Conservation (phyloP, 2,797 vertebrate genomes). For the Anguilla marmorata region DNA sequence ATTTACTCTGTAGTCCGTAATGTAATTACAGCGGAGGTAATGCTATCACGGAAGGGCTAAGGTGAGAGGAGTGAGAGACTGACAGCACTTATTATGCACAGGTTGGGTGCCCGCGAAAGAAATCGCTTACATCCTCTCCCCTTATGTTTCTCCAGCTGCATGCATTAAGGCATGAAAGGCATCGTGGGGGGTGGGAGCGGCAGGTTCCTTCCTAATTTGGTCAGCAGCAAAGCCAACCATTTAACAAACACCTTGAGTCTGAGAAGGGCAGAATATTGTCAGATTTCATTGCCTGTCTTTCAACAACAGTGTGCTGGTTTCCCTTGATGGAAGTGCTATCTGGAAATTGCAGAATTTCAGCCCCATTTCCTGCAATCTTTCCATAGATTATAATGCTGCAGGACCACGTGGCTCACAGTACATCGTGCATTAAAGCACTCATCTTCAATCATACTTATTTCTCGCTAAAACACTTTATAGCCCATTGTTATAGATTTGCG, state of each 20-base stretch:
- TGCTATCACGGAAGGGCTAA: conserved; percentile 21
- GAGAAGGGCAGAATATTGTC: not conserved
- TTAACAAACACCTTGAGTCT: not conserved
- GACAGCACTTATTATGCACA: conserved; percentile 32
- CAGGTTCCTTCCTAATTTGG: not conserved
- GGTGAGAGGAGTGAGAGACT: conserved; percentile 32
- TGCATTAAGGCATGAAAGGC: not conserved
- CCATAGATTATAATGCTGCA: not conserved
- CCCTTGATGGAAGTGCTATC: not conserved
- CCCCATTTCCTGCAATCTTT: not conserved
- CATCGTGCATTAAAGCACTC: not conserved
- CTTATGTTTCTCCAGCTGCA: not conserved
- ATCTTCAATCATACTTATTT: not conserved
- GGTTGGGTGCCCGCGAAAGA: not conserved
- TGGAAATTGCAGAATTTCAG: not conserved
- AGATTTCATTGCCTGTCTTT: not conserved
- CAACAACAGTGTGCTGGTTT: not conserved
- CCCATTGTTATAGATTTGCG: not conserved
- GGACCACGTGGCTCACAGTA: not conserved
- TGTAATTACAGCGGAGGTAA: conserved; percentile 37
- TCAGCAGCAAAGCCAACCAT: not conserved
- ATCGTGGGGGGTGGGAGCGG: not conserved
- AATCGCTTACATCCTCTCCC: conserved; percentile 29
- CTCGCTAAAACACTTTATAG: not conserved
- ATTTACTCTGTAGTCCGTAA: conserved; percentile 39